phyloP scores from a whole-genome alignment of 2,113 vertebrate genomes.

The Mormyrus iriodes region DNA sequence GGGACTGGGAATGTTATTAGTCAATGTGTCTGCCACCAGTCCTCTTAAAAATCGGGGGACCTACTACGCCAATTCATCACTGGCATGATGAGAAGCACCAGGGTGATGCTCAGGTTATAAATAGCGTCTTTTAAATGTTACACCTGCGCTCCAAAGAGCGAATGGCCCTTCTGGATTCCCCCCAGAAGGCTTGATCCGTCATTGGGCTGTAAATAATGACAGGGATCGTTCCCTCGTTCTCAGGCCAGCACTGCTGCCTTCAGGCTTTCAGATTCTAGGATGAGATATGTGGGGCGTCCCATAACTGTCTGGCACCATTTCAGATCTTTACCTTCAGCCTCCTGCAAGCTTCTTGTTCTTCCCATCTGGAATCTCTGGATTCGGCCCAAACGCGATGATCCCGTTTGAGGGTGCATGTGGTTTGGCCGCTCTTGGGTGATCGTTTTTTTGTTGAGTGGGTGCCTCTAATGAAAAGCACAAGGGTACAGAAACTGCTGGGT shows the following conservation, averaged over 20 bases:
- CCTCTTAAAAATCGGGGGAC: background rate
- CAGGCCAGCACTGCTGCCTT: background rate
- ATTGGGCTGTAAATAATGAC: background rate
- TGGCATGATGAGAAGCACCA: background rate
- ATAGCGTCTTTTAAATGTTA: background rate
- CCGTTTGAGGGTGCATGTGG: background rate
- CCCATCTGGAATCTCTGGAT: background rate
- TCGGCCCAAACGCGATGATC: background rate
- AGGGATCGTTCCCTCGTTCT: background rate
- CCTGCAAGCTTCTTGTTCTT: background rate
- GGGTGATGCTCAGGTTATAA: background rate
- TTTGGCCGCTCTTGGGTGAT: background rate
- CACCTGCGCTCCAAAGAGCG: background rate
- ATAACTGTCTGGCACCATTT: background rate
- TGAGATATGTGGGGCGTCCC: background rate
- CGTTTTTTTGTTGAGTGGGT: background rate
- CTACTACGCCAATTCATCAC: background rate
- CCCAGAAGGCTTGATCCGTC: background rate
- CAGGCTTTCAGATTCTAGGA: background rate
- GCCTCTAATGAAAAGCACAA: background rate
- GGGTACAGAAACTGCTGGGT: background rate
- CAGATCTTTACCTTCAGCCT: background rate
- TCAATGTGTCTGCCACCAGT: background rate
- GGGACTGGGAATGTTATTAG: conserved; percentile 8
- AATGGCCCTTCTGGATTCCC: background rate